Conservation (phyloP, 1,140 invertebrate genomes). For the Pteromalus puparum region DNA sequence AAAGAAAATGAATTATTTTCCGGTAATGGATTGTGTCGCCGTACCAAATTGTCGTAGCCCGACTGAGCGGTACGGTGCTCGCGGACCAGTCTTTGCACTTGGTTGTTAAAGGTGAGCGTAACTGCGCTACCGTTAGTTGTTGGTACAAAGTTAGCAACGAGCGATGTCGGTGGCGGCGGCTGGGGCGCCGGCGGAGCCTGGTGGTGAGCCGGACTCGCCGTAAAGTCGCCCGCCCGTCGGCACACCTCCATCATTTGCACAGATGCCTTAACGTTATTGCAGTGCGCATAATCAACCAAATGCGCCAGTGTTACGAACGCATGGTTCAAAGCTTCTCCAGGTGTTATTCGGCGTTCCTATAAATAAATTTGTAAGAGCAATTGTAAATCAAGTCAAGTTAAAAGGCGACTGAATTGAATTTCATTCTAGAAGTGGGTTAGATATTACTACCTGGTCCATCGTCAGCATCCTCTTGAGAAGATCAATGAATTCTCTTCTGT, state of each 20-base stretch:
- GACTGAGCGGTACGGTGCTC: constrained; percentile 77
- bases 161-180: constrained; percentile 75
- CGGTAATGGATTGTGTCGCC: not conserved
- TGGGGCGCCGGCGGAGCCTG: constrained; percentile 79
- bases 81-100: constrained; percentile 82
- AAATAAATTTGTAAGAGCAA: not conserved
- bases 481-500: constrained; percentile 97
- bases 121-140: constrained; percentile 87
- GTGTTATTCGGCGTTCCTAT: constrained; percentile 93
- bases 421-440: constrained; percentile 59
- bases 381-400: not conserved
- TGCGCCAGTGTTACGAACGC: constrained; percentile 95
- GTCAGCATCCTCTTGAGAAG: constrained; percentile 97
- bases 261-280: constrained; percentile 95
- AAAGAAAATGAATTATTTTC: not conserved
- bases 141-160: constrained; percentile 84
- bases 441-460: constrained; percentile 92
- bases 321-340: constrained; percentile 96
- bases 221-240: constrained; percentile 80
- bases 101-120: constrained; percentile 92
- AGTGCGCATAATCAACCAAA: constrained; percentile 96
- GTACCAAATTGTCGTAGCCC: constrained; percentile 81
- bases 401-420: not conserved
- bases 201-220: constrained; percentile 75
- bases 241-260: constrained; percentile 98